Evolutionary conservation across 2,113 vertebrate genomes (phyloP), one percentile per base, ranked within the genome.

Genomic region (Lycaon pictus): DNA sequence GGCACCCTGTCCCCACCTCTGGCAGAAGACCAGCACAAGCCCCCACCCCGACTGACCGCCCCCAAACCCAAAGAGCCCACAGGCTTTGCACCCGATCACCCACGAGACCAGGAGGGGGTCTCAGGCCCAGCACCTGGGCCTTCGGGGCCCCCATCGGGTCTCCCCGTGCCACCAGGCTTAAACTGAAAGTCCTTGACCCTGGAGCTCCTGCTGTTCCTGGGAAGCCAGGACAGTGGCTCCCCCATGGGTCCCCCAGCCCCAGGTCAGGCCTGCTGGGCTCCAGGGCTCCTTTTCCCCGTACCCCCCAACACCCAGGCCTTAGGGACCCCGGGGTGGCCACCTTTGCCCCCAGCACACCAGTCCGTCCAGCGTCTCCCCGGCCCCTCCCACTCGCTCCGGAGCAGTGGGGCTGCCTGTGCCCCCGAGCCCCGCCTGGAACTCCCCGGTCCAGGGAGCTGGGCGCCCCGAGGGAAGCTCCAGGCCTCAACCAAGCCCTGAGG

Each of bases 11-110:
- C 32, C 35, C 65, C 1, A 25, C n/a, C 65, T 43, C 27, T 22
- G n/a, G 63, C n/a, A 16, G 53, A 16, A 48, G 51, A 25, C 43
- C 65, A 6, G 56, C 67, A 56, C 48, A 55, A 25, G 17, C 25
- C 6, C 27, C 29, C 0, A 2, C 32, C 56, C 12, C 15, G 1
- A 4, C 7, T 9, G n/a, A 19, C 55, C 20, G 0, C 7, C 17
- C 43, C 43, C 43, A 29, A 27, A 51, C 51, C 35, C 20, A 58
- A 23, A 82, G 82, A 53, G 48, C 5, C 20, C 79, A 22, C 25
- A 23, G 35, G 58, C 62, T 53, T 7, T 53, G 19, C 7, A 32
- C 53, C 20, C 11, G 12, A 25, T 29, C 16, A 19, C 4, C 37
- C 60, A 9, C 16, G 69, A 60, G 23, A 58, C 35, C 48, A 58